These are phyloP conservation scores for Drosophila mimetica DNA, from an alignment of 2,888 invertebrate species.

Conservation along the genomic window DNA sequence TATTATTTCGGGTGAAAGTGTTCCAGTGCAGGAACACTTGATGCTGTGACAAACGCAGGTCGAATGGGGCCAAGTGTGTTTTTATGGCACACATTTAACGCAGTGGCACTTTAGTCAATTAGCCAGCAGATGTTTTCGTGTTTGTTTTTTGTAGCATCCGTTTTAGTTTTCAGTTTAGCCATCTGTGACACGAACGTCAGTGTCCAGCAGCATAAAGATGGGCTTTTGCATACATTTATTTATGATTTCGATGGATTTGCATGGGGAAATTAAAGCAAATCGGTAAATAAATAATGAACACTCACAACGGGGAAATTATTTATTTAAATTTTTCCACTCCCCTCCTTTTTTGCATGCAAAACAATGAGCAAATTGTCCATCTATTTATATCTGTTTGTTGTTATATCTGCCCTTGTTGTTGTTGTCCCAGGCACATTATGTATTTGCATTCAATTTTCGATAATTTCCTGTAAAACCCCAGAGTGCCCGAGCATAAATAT, in stretches of 20 bases:
- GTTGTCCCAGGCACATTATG: conserved; percentile 9
- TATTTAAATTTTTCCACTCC: conserved; percentile 53
- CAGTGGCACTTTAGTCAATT: conserved; percentile 72
- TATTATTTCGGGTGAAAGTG: conserved; percentile 1
- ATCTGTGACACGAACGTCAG: conserved; percentile 24
- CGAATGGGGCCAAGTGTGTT: conserved; percentile 63
- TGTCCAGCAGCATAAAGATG: neutral
- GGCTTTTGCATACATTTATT: conserved; percentile 57
- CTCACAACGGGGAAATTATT: conserved; percentile 56
- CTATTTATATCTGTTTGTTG: conserved; percentile 34
- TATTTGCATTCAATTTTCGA: conserved; percentile 60
- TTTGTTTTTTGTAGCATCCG: conserved; percentile 17
- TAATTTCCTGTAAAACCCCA: conserved; percentile 42
- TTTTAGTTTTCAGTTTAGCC: conserved; percentile 16
- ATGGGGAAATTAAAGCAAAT: conserved; percentile 41
- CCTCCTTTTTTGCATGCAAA: conserved; percentile 35
- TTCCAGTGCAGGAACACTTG: conserved; percentile 6
- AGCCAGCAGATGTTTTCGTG: conserved; percentile 59
- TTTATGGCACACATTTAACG: conserved; percentile 44
- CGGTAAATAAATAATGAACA: conserved; percentile 25
- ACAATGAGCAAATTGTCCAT: conserved; percentile 55
- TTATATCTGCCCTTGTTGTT: neutral
- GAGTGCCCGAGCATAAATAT: conserved; percentile 10
- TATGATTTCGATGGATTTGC: conserved; percentile 56
- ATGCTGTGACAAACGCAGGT: conserved; percentile 45